Conservation (phyloP, 2,113 vertebrate species). For the Strix aluco region DNA sequence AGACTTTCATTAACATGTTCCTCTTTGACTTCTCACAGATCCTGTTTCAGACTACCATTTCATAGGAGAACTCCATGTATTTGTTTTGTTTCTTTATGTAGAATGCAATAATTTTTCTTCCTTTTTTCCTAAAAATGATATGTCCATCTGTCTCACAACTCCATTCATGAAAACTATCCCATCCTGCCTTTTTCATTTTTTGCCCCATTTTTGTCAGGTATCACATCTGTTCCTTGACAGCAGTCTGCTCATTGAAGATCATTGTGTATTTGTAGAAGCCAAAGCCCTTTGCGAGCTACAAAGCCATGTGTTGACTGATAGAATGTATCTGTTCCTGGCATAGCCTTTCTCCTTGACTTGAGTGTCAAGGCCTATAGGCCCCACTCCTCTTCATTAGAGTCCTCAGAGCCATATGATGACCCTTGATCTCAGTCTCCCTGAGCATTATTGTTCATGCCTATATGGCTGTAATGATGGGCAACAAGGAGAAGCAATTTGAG, state of each 20-base stretch:
- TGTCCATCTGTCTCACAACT: background rate
- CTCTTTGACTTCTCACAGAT: background rate
- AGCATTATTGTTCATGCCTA: background rate
- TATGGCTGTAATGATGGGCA: background rate
- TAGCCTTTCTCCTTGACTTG: background rate
- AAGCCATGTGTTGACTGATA: background rate
- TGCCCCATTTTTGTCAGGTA: background rate
- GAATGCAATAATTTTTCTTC: background rate
- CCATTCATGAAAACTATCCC: background rate
- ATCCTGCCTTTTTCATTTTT: background rate
- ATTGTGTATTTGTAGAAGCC: background rate
- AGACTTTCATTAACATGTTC: background rate
- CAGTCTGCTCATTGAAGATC: background rate
- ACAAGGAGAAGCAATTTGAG: background rate
- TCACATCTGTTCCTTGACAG: background rate
- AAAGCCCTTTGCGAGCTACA: background rate
- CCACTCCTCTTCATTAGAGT: background rate
- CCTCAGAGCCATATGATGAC: background rate
- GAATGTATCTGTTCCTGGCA: background rate
- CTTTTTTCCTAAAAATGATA: background rate
- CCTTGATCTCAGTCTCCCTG: background rate
- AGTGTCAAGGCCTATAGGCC: background rate
- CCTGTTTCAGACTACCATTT: background rate
- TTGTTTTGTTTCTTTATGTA: background rate
- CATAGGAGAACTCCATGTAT: background rate